Percentiles rank a stretch among this genome's conserved stretches.
phyloP scores from a whole-genome alignment of 2,113 vertebrate species.

The Eulemur macaco region DNA sequence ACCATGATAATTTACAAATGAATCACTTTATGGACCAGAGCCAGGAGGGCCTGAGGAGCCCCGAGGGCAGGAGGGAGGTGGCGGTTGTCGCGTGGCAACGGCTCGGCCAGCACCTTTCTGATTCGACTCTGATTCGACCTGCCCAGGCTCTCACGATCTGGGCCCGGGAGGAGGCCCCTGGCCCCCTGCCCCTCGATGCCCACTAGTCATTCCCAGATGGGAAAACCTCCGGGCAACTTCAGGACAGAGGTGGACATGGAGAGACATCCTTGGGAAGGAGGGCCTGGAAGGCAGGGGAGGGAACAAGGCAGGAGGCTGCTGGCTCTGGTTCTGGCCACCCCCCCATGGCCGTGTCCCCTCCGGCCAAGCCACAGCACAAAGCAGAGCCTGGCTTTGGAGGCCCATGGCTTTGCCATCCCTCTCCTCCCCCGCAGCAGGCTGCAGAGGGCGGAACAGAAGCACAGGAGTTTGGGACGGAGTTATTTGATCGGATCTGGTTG shows the following conservation, averaged over 20 bases:
- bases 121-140: fast-evolving
- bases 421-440: background rate
- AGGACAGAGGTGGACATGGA: background rate
- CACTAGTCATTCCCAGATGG: background rate
- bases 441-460: background rate
- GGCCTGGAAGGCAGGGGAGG: background rate
- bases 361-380: fast-evolving
- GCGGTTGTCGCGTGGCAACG: background rate
- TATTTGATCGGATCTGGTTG: background rate
- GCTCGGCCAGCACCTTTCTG: background rate
- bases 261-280: background rate
- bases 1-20: slow-evolving; percentile 68
- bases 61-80: background rate
- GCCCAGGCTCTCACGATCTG: fast-evolving
- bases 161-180: too few species aligned
- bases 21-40: slow-evolving; percentile 10
- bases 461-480: background rate
- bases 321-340: background rate
- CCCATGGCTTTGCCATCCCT: background rate
- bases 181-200: background rate
- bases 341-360: fast-evolving
- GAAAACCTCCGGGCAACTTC: background rate
- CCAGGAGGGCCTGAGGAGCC: background rate
- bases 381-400: background rate
- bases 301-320: background rate